Conservation (phyloP, 2,797 vertebrate genomes). For the Clarias platycephalus region DNA sequence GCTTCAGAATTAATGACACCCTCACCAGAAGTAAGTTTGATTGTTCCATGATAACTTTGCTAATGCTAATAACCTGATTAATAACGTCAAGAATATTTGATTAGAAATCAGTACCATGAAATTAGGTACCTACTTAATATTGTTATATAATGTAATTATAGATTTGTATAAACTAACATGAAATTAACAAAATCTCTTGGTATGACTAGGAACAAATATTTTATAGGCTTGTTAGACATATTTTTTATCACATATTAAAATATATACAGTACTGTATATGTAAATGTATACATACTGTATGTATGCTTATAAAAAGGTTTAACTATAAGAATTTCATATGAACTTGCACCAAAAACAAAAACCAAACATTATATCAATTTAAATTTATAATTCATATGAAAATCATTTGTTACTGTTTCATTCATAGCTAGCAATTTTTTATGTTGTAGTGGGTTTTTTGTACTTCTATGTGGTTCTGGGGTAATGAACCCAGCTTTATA, state of each 20-base stretch:
- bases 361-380: not conserved
- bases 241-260: too few relatives aligned
- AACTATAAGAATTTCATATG: not conserved
- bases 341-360: not conserved
- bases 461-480: not conserved
- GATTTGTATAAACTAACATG: not conserved
- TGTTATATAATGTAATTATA: not conserved
- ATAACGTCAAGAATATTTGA: not conserved
- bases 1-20: conserved; percentile 94
- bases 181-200: not conserved
- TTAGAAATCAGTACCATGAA: not conserved
- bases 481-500: not conserved
- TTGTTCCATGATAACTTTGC: not conserved
- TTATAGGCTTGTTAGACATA: not conserved
- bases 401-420: not conserved
- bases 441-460: not conserved
- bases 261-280: too few relatives aligned
- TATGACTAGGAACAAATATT: not conserved
- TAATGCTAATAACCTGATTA: not conserved
- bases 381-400: not conserved
- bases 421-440: not conserved
- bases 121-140: not conserved
- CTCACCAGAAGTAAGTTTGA: conserved; percentile 90
- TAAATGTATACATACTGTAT: too few relatives aligned
- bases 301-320: not conserved